These are phyloP conservation scores for Excalfactoria chinensis DNA, from an alignment of 2,113 vertebrate species.

Conservation along the genomic window DNA sequence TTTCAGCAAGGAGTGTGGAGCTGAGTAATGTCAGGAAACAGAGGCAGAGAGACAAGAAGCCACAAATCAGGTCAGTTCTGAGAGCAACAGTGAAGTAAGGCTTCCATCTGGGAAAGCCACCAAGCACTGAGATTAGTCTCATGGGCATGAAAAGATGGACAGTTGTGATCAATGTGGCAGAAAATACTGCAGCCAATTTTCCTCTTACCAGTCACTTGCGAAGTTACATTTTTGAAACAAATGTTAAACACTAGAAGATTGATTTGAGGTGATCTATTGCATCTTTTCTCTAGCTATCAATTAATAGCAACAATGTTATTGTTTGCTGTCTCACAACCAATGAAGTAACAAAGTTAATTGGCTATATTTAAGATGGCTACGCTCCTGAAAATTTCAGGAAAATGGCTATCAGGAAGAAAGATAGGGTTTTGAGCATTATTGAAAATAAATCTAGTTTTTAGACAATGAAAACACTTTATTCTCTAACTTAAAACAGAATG, in stretches of 20 bases:
- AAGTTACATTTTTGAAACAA: slow-evolving; percentile 38
- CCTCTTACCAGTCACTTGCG: slow-evolving; percentile 20
- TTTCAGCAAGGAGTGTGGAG: accelerated
- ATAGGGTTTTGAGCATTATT: slow-evolving; percentile 38
- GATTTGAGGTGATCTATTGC: slow-evolving; percentile 31
- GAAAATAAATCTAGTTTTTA: slow-evolving; percentile 59
- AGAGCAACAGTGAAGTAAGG: not conserved
- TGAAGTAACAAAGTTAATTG: slow-evolving; percentile 36
- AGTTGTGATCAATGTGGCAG: slow-evolving; percentile 8
- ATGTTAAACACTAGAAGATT: not conserved
- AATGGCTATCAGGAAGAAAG: slow-evolving; percentile 56
- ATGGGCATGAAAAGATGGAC: slow-evolving; percentile 5
- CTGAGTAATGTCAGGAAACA: not conserved
- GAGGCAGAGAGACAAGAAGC: not conserved
- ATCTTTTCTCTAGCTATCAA: slow-evolving; percentile 22
- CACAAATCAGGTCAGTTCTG: not conserved
- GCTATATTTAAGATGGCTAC: slow-evolving; percentile 18
- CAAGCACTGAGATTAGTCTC: not conserved
- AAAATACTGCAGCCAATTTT: slow-evolving; percentile 29
- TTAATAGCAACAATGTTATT: slow-evolving; percentile 39
- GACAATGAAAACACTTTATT: slow-evolving; percentile 69
- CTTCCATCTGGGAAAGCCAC: not conserved
- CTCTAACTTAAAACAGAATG: slow-evolving; percentile 70
- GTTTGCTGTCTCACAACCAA: slow-evolving; percentile 4
- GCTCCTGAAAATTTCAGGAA: slow-evolving; percentile 8